Conservation (phyloP, 2,113 vertebrate genomes). For the Oenanthe oenanthe region DNA sequence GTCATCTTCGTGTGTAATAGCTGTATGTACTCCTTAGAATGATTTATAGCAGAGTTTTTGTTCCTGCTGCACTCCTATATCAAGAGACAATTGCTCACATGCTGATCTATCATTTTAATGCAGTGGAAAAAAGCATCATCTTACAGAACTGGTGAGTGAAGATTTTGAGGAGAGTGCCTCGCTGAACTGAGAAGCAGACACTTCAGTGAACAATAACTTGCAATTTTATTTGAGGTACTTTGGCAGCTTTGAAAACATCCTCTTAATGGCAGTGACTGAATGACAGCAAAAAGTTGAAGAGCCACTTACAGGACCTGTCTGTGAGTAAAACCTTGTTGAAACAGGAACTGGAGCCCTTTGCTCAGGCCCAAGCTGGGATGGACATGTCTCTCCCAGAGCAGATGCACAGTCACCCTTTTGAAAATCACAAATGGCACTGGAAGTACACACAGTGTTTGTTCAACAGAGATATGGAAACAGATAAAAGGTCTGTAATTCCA, state of each 20-base stretch:
- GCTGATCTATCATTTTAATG: neutral
- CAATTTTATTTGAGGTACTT: neutral
- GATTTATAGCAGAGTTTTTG: neutral
- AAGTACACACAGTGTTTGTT: neutral
- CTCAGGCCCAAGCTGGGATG: neutral
- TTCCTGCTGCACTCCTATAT: neutral
- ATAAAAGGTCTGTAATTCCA: neutral
- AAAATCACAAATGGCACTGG: neutral
- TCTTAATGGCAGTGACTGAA: neutral
- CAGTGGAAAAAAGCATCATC: neutral
- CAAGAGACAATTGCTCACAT: neutral
- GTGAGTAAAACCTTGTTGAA: neutral
- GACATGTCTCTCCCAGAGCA: neutral
- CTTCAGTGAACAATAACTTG: neutral
- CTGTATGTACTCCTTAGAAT: neutral
- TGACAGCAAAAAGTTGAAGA: neutral
- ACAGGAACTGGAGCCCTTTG: neutral
- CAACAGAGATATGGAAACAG: neutral
- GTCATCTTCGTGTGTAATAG: neutral
- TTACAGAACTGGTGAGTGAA: neutral
- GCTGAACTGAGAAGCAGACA: neutral
- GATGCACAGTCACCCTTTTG: neutral
- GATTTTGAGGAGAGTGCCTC: neutral
- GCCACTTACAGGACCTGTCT: neutral
- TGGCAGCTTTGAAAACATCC: neutral